Evolutionary conservation across 2,888 invertebrate genomes (phyloP).

Genomic region (Strigamia crassipes): DNA sequence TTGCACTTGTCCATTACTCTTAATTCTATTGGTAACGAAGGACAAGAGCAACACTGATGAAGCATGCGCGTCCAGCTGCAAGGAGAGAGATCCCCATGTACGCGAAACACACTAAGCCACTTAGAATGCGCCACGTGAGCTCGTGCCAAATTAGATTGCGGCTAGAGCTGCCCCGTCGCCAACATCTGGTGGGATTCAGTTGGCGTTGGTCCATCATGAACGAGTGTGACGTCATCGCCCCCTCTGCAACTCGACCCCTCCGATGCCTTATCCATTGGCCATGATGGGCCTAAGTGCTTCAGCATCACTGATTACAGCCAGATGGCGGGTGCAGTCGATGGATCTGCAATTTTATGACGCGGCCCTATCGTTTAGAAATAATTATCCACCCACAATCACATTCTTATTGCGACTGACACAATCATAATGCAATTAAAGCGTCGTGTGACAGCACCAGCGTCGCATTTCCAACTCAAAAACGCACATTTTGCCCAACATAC

Average conservation of each 20-base stretch:
- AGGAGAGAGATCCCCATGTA: not conserved
- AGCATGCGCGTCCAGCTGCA: slow-evolving; percentile 3
- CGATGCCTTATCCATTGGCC: slow-evolving; percentile 14
- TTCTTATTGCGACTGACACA: slow-evolving; percentile 23
- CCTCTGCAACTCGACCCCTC: not conserved
- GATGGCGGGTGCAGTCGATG: slow-evolving; percentile 26
- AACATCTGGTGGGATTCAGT: slow-evolving; percentile 41
- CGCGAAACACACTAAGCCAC: slow-evolving; percentile 41
- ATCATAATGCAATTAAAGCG: slow-evolving; percentile 20
- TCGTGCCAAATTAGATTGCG: slow-evolving; percentile 41
- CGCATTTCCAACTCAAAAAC: no score
- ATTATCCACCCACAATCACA: slow-evolving; percentile 23
- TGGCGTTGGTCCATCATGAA: slow-evolving; percentile 35
- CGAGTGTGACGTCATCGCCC: not conserved
- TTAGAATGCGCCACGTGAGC: slow-evolving; percentile 41
- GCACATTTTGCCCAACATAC: no score
- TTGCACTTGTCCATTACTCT: slow-evolving; percentile 42
- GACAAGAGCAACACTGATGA: slow-evolving; percentile 27
- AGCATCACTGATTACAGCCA: slow-evolving; percentile 32
- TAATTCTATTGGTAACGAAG: slow-evolving; percentile 36
- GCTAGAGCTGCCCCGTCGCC: slow-evolving; percentile 36
- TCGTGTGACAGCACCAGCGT: not conserved
- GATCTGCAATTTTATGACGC: slow-evolving; percentile 27
- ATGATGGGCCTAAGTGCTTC: slow-evolving; percentile 32
- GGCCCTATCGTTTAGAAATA: slow-evolving; percentile 29